phyloP scores from a whole-genome alignment of 2,797 vertebrate species.

The Micropoecilia bifurca region DNA sequence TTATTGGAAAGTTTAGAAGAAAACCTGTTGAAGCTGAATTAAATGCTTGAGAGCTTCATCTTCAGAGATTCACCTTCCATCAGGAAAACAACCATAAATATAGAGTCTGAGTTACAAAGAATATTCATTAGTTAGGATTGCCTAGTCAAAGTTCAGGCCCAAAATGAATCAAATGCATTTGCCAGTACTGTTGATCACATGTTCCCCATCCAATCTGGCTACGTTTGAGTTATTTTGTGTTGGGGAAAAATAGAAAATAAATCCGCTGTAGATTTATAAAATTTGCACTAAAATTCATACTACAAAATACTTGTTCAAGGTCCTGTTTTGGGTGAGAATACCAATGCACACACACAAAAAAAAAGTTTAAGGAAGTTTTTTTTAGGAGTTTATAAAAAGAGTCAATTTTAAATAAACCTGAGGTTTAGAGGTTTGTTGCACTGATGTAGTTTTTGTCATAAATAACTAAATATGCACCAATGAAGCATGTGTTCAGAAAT shows the following conservation, averaged over 20 bases:
- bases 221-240: not conserved
- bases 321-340: not conserved
- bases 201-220: not conserved
- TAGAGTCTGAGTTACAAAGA: no score
- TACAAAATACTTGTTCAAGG: not conserved
- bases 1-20: not conserved
- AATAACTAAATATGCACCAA: conserved; percentile 19
- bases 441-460: conserved; percentile 24
- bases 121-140: no score
- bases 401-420: conserved; percentile 3
- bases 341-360: not conserved
- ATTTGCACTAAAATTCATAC: not conserved
- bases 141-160: no score
- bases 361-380: not conserved
- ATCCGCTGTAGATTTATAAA: not conserved
- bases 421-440: conserved; percentile 8
- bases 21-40: not conserved
- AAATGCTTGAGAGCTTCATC: no score
- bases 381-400: not conserved
- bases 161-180: not conserved
- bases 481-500: conserved; percentile 32
- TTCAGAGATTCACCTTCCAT: no score
- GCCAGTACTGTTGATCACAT: not conserved
- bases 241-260: not conserved
- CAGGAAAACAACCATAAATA: no score